phyloP scores from a whole-genome alignment of 1,140 invertebrate genomes.

The Capitella teleta region DNA sequence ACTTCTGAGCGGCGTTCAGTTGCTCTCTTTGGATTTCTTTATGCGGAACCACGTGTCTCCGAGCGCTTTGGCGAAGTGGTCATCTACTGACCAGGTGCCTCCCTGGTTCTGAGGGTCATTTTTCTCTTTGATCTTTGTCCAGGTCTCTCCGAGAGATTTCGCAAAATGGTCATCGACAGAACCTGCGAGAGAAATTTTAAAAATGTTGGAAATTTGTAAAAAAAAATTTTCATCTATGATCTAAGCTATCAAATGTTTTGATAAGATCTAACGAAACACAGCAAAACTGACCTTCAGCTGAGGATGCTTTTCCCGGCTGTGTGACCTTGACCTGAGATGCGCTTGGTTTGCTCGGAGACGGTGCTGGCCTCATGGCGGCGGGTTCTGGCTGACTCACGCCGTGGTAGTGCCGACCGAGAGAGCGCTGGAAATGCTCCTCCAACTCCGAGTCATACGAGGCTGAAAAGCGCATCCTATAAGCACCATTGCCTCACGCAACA shows the following conservation, averaged over 20 bases:
- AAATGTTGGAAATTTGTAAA: too few species aligned
- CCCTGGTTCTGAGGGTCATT: slow-evolving; percentile 18
- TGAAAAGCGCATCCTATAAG: background rate
- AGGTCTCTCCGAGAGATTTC: slow-evolving; percentile 33
- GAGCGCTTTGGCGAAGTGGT: slow-evolving; percentile 90
- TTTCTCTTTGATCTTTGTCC: slow-evolving; percentile 22
- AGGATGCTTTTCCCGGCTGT: too few species aligned
- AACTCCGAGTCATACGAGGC: slow-evolving; percentile 33
- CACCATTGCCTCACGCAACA: too few species aligned
- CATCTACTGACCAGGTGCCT: slow-evolving; percentile 58
- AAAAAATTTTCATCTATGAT: too few species aligned
- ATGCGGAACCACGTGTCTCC: slow-evolving; percentile 78
- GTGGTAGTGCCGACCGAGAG: slow-evolving; percentile 77
- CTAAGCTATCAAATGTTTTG: too few species aligned
- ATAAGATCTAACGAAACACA: too few species aligned
- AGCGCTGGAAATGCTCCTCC: slow-evolving; percentile 89
- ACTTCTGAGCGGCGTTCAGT: too few species aligned
- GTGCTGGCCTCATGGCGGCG: too few species aligned
- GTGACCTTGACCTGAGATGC: too few species aligned
- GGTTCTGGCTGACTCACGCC: slow-evolving; percentile 20
- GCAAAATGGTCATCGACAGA: slow-evolving; percentile 41
- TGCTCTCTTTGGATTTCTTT: too few species aligned
- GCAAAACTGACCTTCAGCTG: too few species aligned
- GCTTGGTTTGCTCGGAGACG: too few species aligned
- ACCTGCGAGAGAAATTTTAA: slow-evolving; percentile 16